Conservation (phyloP, 23 tunicate genomes). For the Botrylloides violaceus region DNA sequence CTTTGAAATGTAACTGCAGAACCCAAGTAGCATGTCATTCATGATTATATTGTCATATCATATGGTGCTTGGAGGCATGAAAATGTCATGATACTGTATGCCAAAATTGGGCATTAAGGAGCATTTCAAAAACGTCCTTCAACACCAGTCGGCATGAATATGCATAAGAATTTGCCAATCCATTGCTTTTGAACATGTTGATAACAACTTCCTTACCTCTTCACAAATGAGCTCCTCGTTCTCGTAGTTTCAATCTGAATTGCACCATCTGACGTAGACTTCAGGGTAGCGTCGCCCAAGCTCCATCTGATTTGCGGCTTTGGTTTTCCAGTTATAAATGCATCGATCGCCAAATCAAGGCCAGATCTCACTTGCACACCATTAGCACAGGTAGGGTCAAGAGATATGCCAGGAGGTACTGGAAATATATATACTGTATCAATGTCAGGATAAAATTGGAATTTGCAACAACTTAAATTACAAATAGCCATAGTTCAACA, state of each 20-base stretch:
- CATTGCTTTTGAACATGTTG: too few species aligned
- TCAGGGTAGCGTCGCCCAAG: slow-evolving; percentile 1
- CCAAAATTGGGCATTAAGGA: too few species aligned
- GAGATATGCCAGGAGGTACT: slow-evolving; percentile 41
- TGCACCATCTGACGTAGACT: slow-evolving; percentile 37
- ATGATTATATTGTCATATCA: too few species aligned
- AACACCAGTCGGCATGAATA: too few species aligned
- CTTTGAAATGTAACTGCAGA: too few species aligned
- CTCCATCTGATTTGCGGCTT: slow-evolving; percentile 39
- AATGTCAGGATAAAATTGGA: too few species aligned
- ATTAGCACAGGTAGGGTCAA: slow-evolving; percentile 31
- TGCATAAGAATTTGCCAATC: too few species aligned
- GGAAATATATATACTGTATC: not conserved
- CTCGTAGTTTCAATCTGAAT: slow-evolving; percentile 33
- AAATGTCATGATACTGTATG: too few species aligned
- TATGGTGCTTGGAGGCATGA: too few species aligned
- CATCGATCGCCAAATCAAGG: slow-evolving; percentile 21
- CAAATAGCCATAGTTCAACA: not conserved
- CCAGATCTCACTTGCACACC: slow-evolving; percentile 52
- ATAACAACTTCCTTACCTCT: slow-evolving; percentile 7
- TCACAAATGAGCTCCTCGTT: slow-evolving; percentile 33
- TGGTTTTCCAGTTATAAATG: slow-evolving; percentile 36
- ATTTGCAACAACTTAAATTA: too few species aligned
- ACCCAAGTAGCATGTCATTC: too few species aligned
- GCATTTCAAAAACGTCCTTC: too few species aligned